Base-by-base conservation (phyloP, 2,113 vertebrate species). In the Aspiorhynchus laticeps region DNA sequence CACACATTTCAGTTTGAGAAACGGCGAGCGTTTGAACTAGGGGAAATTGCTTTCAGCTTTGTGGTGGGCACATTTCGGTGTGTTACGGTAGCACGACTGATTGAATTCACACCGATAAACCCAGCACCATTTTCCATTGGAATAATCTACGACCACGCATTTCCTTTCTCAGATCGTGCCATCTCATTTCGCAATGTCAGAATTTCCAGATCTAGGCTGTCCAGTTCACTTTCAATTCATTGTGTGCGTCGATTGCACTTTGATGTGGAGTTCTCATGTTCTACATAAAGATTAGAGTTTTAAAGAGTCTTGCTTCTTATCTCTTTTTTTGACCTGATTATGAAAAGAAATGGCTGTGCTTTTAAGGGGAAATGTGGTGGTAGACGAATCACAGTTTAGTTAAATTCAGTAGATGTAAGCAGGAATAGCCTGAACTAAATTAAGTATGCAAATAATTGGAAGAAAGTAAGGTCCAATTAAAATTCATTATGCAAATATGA, bases 121-220 rank as follows among this genome's bases (percentile, higher is more conserved):
- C 26, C 9, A 21, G 14, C 80, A 67, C 5, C 19, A 69, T 46
- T 83, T 83, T 83, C 80, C 80, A 83, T 24, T 69, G 80, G 80
- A 83, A 83, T 69, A 11, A 83, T 2, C 9, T 67, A 41, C 14
- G 63, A 24, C 61, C 80, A 65, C 36, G 36, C n/a, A 17, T 17
- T 67, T 82, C 80, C 59, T 82, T 82, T 67, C 59, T 82, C 78
- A 61, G 78, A 61, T 80, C 78, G 0, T 24, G 8, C 19, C 53
- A 11, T 67, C 80, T 69, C 38, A 19, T 69, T 81, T 63, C 38
- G 4, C 79, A 69, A 31, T 83, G 61, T 69, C 38, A 67, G 41
- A 69, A 12, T 83, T 83, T 69, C 80, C 80, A 7, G 21, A 31
- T 46, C 61, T 31, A 19, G 56, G 33, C 24, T 75, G 56, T 81